Percentiles rank a stretch among this genome's conserved stretches.
Conservation (phyloP, 2,888 invertebrate species). For the Phasia obesa region DNA sequence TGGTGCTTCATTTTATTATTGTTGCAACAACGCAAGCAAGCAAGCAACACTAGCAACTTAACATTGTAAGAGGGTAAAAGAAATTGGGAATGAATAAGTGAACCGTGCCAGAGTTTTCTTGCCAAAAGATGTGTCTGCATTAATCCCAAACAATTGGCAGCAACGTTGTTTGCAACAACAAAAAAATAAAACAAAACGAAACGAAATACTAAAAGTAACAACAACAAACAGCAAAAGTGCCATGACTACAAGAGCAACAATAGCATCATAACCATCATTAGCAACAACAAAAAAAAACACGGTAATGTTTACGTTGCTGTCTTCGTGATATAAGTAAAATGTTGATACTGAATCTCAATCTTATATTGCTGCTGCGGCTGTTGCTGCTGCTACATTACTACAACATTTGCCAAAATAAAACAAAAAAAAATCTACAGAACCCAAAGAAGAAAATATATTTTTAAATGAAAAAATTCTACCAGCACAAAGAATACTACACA, state of each 20-base stretch:
- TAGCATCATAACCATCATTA: background rate
- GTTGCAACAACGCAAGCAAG: constrained; percentile 35
- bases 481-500: constrained; percentile 38
- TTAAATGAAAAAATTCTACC: constrained; percentile 16
- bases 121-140: constrained; percentile 70
- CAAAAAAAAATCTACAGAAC: constrained; percentile 10
- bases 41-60: constrained; percentile 26
- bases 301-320: background rate
- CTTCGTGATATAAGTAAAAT: constrained; percentile 6
- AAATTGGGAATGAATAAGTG: constrained; percentile 63
- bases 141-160: constrained; percentile 62
- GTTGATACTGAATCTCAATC: constrained; percentile 36
- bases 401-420: constrained; percentile 58
- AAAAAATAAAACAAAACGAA: constrained; percentile 38
- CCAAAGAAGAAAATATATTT: constrained; percentile 24
- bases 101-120: constrained; percentile 66
- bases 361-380: constrained; percentile 15
- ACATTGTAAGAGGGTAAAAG: constrained; percentile 50
- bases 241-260: constrained; percentile 33
- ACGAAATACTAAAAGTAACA: constrained; percentile 25
- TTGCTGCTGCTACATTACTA: constrained; percentile 35
- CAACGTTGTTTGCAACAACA: background rate
- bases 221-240: background rate
- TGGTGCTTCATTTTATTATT: constrained; percentile 14
- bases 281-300: constrained; percentile 29